Conservation (phyloP, 2,113 vertebrate species). For the Gorsachius goisagi region DNA sequence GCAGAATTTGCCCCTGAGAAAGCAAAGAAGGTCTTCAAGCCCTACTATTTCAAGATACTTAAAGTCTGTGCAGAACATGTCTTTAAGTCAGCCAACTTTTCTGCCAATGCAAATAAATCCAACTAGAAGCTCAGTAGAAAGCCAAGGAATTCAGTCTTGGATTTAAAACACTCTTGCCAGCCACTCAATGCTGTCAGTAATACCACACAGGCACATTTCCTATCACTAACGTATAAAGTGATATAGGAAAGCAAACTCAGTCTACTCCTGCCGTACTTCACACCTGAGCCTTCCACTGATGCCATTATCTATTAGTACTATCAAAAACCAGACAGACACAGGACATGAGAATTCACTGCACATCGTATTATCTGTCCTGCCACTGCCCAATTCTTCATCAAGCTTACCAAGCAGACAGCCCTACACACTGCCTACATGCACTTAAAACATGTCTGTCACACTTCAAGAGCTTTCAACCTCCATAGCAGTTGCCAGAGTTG, state of each 20-base stretch:
- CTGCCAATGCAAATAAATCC: constrained; percentile 8
- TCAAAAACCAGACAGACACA: not conserved
- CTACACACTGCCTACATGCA: not conserved
- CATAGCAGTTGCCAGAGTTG: not conserved
- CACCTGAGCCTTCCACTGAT: not conserved
- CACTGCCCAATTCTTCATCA: not conserved
- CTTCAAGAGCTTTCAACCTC: not conserved
- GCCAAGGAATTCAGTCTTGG: not conserved
- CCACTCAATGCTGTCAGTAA: not conserved
- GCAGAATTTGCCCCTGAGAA: not conserved
- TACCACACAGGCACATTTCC: not conserved
- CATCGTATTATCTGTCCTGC: not conserved
- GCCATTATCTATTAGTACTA: not conserved
- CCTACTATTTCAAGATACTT: not conserved
- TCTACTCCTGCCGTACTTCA: not conserved
- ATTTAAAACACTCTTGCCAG: not conserved
- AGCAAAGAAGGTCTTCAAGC: not conserved
- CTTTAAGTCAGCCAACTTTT: not conserved
- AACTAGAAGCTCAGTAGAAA: not conserved
- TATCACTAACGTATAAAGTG: not conserved
- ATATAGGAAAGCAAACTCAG: not conserved
- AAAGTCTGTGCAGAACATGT: not conserved
- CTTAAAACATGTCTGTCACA: not conserved
- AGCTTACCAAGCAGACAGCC: not conserved
- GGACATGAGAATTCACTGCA: not conserved